Percentiles rank a stretch among this genome's conserved stretches.
phyloP scores from a whole-genome alignment of 2,888 invertebrate genomes.

The Acanthoscelides obtectus region DNA sequence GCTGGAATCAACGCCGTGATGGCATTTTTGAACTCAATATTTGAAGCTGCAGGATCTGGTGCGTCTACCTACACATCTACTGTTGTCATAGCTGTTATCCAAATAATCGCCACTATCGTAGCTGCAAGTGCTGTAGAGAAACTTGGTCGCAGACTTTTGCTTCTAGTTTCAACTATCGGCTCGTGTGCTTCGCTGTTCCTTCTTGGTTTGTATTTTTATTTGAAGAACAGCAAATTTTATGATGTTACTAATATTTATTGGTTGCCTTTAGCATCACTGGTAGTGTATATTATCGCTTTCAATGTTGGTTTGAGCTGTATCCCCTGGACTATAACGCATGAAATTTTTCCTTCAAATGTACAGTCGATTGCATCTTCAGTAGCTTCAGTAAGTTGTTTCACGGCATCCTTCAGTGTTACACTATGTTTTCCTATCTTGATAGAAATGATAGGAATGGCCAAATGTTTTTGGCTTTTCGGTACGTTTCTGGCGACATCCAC shows the following conservation, averaged over 20 bases:
- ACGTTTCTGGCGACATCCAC: conserved; percentile 17
- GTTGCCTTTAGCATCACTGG: conserved; percentile 65
- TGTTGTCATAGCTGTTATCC: neutral
- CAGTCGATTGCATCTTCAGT: conserved; percentile 57
- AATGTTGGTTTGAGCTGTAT: conserved; percentile 67
- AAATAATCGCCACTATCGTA: conserved; percentile 4
- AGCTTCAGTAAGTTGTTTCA: conserved; percentile 13
- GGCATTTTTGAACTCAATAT: conserved; percentile 70
- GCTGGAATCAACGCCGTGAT: conserved; percentile 71
- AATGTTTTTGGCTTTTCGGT: conserved; percentile 29
- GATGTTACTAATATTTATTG: conserved; percentile 49
- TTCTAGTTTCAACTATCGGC: conserved; percentile 3
- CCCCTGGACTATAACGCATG: conserved; percentile 78
- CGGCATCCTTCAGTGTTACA: conserved; percentile 15
- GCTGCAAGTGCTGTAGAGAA: conserved; percentile 9
- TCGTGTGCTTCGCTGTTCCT: conserved; percentile 4
- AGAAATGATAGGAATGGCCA: conserved; percentile 21
- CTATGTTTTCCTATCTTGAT: conserved; percentile 25
- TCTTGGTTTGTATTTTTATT: conserved; percentile 8
- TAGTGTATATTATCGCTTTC: conserved; percentile 68
- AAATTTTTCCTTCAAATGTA: conserved; percentile 73
- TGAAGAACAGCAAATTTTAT: conserved; percentile 1
- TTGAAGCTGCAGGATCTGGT: conserved; percentile 42
- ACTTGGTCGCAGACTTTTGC: conserved; percentile 9
- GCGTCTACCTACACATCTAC: neutral